Evolutionary conservation across 2,888 invertebrate species (phyloP).

Genomic region (Conus canariensis): DNA sequence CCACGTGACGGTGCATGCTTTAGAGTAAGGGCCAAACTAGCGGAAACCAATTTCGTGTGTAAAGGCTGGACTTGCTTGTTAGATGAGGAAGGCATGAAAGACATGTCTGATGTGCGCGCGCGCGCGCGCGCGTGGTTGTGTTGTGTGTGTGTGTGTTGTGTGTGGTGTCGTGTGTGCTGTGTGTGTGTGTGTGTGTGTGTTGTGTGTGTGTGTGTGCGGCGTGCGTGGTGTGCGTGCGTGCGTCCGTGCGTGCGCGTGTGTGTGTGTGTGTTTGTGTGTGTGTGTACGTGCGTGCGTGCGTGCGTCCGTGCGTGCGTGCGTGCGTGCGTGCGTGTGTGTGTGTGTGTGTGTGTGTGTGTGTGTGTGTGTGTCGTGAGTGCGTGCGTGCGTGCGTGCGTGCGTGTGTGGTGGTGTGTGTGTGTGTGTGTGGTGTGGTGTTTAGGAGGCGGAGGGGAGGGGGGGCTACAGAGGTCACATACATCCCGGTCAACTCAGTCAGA

Average conservation of each 20-base stretch:
- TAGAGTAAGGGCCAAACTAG: too few relatives aligned
- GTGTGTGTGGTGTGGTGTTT: not conserved
- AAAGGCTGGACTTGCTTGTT: too few relatives aligned
- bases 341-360: not conserved
- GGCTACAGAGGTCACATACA: not conserved
- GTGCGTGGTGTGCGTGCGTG: not conserved
- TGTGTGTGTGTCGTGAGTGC: not conserved
- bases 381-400: not conserved
- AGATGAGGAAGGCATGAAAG: too few relatives aligned
- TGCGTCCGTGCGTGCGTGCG: not conserved
- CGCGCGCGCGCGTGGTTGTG: too few relatives aligned
- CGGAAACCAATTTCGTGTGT: too few relatives aligned
- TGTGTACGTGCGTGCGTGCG: not conserved
- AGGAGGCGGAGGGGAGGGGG: not conserved
- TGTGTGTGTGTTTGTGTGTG: not conserved
- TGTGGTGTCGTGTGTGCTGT: conserved; percentile 8
- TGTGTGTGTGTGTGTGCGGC: not conserved
- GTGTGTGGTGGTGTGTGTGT: not conserved
- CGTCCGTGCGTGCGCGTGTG: not conserved
- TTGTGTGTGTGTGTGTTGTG: too few relatives aligned
- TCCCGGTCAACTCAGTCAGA: too few relatives aligned
- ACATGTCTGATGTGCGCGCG: too few relatives aligned
- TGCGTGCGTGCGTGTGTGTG: not conserved
- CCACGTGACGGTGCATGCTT: too few relatives aligned
- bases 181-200: not conserved